Evolutionary conservation across 2,113 vertebrate species (phyloP), one percentile per base, ranked within the genome.

Genomic region (Syngnathus typhle): DNA sequence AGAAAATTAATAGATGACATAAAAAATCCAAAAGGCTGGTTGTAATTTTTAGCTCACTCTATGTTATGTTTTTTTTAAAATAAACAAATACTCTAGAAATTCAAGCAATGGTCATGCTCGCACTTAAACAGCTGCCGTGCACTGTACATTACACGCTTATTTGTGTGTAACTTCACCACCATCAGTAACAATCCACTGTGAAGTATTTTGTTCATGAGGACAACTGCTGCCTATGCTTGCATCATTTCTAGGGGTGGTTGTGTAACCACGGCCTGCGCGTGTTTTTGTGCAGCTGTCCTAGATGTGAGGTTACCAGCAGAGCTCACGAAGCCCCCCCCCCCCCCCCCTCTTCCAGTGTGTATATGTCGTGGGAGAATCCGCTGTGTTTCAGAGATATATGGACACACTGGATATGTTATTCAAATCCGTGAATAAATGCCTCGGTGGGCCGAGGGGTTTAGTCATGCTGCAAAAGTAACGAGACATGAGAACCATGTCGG

Each of bases 391-490:
- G 80, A 81, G 82, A 89, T 83, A 76, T 81, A 79, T 82, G 82
- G 87, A 84, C 81, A 83, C 71, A 69, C 73, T 66, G 71, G 72
- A 79, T 87, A 83, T 85, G 82, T 82, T 81, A 83, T 81, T 85
- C 73, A 84, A 84, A 88, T 86, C 72, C 72, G 68, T 51, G 74
- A 74, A 84, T 86, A 83, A 83, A 81, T 79, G 72, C 71, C 60
- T n/a, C 38, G 66, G 74, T 78, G 81, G 83, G 81, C 19, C 44
- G 21, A 84, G 64, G 62, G 77, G 75, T 82, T 84, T 87, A 87
- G 86, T 88, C 82, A 82, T 70, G 85, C 84, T 84, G 78, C 73
- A 82, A 80, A 82, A 71, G 67, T 73, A 75, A 72, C 72, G 73
- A 74, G 78, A 82, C 76, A 60, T 72, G 79, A 68, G 60, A 80